A percentile compares a stretch with the other conserved stretches of the same genome.
phyloP scores from a whole-genome alignment of 2,113 vertebrate genomes.

The Motacilla tschutschensis region DNA sequence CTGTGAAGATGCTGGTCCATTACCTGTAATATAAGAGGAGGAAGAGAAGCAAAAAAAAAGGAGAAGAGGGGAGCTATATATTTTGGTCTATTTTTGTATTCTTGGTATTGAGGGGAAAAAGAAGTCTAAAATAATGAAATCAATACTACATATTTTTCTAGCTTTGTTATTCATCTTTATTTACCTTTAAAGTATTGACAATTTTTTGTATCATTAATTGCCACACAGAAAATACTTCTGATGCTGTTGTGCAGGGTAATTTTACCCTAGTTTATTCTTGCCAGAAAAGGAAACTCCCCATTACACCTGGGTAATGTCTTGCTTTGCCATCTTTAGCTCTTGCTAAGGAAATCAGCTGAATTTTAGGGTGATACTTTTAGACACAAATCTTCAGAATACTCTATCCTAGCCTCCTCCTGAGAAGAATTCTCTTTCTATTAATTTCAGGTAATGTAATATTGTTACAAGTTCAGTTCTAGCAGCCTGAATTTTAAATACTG shows the following conservation, averaged over 20 bases:
- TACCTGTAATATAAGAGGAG: not conserved
- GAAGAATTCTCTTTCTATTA: not conserved
- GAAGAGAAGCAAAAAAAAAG: not conserved
- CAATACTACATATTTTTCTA: not conserved
- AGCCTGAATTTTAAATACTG: not conserved
- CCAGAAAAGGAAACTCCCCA: not conserved
- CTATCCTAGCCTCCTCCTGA: not conserved
- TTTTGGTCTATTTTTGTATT: not conserved
- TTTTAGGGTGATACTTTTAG: not conserved
- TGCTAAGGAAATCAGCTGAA: not conserved
- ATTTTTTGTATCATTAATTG: not conserved
- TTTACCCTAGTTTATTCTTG: not conserved
- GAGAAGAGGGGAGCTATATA: not conserved
- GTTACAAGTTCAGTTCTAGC: not conserved
- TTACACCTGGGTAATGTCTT: not conserved
- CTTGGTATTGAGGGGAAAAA: accelerated
- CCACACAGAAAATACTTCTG: not conserved
- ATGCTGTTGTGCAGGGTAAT: not conserved
- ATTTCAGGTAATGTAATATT: not conserved
- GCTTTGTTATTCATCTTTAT: not conserved
- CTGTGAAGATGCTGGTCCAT: not conserved
- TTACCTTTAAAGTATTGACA: not conserved
- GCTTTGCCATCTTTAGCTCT: not conserved
- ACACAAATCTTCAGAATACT: not conserved
- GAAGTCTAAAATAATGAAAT: not conserved